A percentile compares a stretch with the other conserved stretches of the same genome.
Conservation (phyloP, 2,113 vertebrate species). For the Neomonachus schauinslandi region DNA sequence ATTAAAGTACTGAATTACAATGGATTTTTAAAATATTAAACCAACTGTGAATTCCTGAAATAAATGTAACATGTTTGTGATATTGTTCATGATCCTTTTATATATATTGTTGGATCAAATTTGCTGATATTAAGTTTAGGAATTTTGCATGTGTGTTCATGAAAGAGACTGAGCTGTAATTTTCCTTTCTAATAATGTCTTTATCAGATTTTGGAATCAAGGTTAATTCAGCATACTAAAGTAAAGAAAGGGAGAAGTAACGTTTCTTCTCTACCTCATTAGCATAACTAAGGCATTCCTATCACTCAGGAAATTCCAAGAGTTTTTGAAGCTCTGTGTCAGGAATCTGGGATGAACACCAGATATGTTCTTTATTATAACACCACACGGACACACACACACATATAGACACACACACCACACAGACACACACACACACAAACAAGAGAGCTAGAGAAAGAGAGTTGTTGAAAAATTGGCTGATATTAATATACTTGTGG, state of each 20-base stretch:
- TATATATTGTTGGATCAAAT: background rate
- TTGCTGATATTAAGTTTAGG: background rate
- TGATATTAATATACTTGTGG: background rate
- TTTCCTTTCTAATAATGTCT: background rate
- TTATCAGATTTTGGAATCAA: background rate
- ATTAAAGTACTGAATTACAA: background rate
- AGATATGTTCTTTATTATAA: background rate
- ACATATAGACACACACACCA: background rate
- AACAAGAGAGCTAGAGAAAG: background rate
- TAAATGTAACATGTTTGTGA: background rate
- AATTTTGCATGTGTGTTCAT: background rate
- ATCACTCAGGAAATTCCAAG: background rate
- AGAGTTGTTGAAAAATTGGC: background rate
- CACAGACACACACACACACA: too few relatives aligned
- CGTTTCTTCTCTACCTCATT: background rate
- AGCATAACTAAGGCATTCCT: background rate
- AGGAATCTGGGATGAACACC: background rate
- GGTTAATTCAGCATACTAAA: background rate
- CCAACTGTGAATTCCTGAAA: constrained; percentile 8
- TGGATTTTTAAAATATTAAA: background rate
- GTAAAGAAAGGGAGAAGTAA: background rate
- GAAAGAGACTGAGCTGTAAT: background rate
- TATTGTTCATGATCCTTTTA: background rate
- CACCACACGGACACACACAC: background rate
- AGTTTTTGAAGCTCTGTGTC: background rate